These are phyloP conservation scores for Dissostichus mawsoni DNA, from an alignment of 2,113 vertebrate genomes.

Conservation along the genomic window DNA sequence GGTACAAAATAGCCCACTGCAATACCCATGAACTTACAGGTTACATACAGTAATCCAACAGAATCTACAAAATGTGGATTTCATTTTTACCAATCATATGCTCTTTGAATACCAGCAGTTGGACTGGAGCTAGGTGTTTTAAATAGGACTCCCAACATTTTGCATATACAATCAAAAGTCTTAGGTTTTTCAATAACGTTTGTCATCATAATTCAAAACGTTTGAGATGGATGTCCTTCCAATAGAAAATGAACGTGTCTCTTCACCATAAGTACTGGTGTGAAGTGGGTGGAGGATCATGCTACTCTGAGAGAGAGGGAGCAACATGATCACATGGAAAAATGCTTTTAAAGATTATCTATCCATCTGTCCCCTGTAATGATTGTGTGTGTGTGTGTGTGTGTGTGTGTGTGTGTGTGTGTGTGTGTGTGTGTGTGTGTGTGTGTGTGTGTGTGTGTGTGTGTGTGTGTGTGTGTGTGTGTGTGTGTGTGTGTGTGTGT, in stretches of 20 bases:
- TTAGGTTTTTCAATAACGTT: no score
- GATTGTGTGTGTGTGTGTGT: no score
- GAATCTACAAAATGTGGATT: background rate
- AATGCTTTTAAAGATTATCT: conserved; percentile 57
- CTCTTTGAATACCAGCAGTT: no score
- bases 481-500: conserved; percentile 13
- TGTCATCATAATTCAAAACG: no score
- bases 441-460: conserved; percentile 16
- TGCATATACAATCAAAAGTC: no score
- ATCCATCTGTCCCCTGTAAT: conserved; percentile 39
- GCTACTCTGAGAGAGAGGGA: background rate
- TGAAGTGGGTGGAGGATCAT: background rate
- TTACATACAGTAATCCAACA: background rate
- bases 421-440: conserved; percentile 14
- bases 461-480: conserved; percentile 17
- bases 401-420: conserved; percentile 13
- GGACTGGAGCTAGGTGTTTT: no score
- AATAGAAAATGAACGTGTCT: background rate
- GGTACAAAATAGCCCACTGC: background rate
- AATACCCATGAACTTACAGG: background rate
- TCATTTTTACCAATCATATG: no score
- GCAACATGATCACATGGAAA: conserved; percentile 10
- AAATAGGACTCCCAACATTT: no score
- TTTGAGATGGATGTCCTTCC: no score
- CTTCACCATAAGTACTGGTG: conserved; percentile 18